Evolutionary conservation across 92 coral and sea anemone genomes (phyloP).

Genomic region (Phymanthus crucifer): DNA sequence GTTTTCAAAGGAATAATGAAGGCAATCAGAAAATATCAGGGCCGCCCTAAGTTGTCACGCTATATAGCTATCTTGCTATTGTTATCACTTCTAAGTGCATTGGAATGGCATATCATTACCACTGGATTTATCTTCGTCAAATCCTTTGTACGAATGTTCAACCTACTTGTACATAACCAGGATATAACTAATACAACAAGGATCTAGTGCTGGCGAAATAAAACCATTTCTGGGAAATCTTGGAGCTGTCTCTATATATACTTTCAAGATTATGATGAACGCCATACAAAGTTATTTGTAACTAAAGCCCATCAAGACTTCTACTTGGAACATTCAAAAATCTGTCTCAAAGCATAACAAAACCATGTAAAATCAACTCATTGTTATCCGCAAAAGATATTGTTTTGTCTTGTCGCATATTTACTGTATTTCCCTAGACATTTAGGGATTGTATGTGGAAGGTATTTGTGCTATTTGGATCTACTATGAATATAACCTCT

Average conservation of each 20-base stretch:
- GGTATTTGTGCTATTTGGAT: constrained; percentile 28
- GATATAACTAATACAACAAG: neutral
- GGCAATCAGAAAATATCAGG: constrained; percentile 23
- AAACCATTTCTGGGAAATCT: neutral
- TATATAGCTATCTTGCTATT: neutral
- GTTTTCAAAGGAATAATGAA: constrained; percentile 13
- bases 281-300: too few species aligned
- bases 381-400: neutral
- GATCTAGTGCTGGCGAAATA: neutral
- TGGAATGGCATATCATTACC: neutral
- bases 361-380: neutral
- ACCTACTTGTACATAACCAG: neutral
- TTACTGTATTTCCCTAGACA: neutral
- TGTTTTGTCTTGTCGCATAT: neutral
- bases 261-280: neutral
- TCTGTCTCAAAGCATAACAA: neutral
- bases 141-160: neutral
- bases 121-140: neutral
- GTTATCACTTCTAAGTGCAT: neutral
- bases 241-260: neutral
- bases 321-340: neutral
- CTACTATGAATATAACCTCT: neutral
- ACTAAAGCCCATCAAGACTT: neutral
- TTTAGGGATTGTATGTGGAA: constrained; percentile 16
- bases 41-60: constrained; percentile 28